Evolutionary conservation across 2,113 vertebrate genomes (phyloP).

Genomic region (Crocuta crocuta): DNA sequence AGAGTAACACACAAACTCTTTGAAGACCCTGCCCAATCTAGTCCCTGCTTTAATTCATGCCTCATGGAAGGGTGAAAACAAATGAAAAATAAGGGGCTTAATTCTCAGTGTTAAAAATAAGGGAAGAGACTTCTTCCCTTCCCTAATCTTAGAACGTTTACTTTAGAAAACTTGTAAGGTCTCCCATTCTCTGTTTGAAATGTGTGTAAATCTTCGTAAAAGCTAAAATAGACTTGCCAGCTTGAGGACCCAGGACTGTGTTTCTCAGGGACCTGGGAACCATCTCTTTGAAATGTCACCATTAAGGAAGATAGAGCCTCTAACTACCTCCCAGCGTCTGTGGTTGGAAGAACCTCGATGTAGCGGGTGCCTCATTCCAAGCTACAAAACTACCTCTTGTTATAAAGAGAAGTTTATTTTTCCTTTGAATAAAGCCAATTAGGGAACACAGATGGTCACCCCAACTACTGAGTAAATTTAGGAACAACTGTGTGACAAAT

Average conservation of each 20-base stretch:
- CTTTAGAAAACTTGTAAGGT: slow-evolving; percentile 27
- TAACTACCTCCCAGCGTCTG: background rate
- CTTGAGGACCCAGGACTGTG: background rate
- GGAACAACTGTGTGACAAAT: slow-evolving; percentile 27
- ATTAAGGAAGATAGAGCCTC: background rate
- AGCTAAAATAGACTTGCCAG: background rate
- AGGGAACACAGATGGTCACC: slow-evolving; percentile 7
- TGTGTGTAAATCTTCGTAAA: slow-evolving; percentile 1
- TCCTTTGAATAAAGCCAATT: slow-evolving; percentile 18
- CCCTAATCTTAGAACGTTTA: slow-evolving; percentile 26
- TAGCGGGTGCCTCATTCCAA: background rate
- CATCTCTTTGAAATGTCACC: background rate
- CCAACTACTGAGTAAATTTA: slow-evolving; percentile 12
- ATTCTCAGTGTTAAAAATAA: slow-evolving; percentile 37
- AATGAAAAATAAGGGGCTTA: slow-evolving; percentile 7
- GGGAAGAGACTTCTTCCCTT: background rate
- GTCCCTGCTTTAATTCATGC: slow-evolving; percentile 15
- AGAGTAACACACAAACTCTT: background rate
- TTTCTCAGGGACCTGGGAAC: background rate
- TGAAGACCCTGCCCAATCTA: background rate
- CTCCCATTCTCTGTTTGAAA: slow-evolving; percentile 27
- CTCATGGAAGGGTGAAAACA: background rate
- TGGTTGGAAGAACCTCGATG: background rate
- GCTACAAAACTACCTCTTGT: background rate
- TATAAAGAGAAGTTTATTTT: slow-evolving; percentile 23